Percentiles rank a stretch among this genome's conserved stretches.
Evolutionary conservation across 2,113 vertebrate genomes (phyloP).

Genomic region (Patagioenas fasciata): DNA sequence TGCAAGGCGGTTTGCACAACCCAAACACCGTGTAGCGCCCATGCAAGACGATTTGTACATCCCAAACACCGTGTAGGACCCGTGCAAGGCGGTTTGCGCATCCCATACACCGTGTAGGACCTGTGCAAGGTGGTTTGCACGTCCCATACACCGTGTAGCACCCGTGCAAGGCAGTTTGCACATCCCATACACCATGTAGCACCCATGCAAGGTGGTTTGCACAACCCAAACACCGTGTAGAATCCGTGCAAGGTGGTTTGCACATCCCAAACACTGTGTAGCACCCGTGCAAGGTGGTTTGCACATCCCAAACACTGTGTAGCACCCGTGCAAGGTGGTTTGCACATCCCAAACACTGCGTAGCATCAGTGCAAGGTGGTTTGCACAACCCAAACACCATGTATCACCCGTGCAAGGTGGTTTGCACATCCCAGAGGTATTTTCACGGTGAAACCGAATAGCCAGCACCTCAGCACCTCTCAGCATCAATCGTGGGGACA

Average conservation of each 20-base stretch:
- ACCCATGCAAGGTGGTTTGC: too few relatives aligned
- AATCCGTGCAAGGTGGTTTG: not conserved
- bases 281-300: too few relatives aligned
- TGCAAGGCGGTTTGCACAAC: not conserved
- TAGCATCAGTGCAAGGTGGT: too few relatives aligned
- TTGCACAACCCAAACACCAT: not conserved
- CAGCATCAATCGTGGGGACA: not conserved
- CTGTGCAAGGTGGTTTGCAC: not conserved
- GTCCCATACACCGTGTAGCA: not conserved
- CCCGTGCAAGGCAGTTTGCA: not conserved
- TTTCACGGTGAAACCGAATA: accelerated
- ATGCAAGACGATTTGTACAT: not conserved
- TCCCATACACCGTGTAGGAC: not conserved
- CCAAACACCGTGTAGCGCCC: not conserved
- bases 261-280: not conserved
- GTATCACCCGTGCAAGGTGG: not conserved
- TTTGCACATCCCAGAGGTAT: not conserved
- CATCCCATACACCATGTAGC: not conserved
- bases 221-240: not conserved
- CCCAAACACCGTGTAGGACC: not conserved
- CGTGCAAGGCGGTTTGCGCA: not conserved
- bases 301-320: not conserved
- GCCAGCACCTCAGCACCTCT: accelerated
- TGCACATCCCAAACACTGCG: not conserved
- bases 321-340: too few relatives aligned